Evolutionary conservation across 2,113 vertebrate species (phyloP).

Genomic region (Glareola pratincola): DNA sequence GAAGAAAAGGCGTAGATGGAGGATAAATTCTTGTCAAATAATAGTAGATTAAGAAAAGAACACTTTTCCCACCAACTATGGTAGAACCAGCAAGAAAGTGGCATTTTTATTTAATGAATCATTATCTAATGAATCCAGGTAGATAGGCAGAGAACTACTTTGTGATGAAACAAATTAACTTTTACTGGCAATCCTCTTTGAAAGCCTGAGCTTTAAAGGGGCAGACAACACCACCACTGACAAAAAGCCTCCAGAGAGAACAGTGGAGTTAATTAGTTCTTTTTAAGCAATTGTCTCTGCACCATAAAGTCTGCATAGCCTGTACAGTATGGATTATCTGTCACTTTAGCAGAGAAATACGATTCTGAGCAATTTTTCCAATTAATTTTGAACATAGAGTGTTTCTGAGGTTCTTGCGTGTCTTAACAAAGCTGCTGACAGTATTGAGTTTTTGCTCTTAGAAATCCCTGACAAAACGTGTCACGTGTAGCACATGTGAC

Average conservation of each 20-base stretch:
- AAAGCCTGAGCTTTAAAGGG: background rate
- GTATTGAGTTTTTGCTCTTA: background rate
- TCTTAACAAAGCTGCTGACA: background rate
- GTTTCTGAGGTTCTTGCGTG: background rate
- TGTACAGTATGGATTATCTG: background rate
- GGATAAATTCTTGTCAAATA: background rate
- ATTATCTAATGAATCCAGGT: background rate
- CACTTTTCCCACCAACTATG: rapidly evolving
- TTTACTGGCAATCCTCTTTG: background rate
- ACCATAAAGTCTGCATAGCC: background rate
- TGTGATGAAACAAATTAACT: background rate
- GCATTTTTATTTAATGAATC: background rate
- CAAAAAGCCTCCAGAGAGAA: background rate
- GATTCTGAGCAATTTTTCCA: background rate
- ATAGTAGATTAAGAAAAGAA: background rate
- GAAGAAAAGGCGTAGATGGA: background rate
- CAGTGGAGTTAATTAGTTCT: background rate
- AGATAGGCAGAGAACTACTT: background rate
- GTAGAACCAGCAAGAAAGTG: background rate
- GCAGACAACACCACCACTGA: background rate
- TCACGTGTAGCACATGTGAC: background rate
- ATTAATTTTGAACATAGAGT: background rate
- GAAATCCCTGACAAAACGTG: background rate
- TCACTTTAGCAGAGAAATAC: background rate
- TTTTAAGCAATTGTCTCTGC: background rate